phyloP scores from a whole-genome alignment of 2,888 invertebrate species.

The Orthosia gracilis region DNA sequence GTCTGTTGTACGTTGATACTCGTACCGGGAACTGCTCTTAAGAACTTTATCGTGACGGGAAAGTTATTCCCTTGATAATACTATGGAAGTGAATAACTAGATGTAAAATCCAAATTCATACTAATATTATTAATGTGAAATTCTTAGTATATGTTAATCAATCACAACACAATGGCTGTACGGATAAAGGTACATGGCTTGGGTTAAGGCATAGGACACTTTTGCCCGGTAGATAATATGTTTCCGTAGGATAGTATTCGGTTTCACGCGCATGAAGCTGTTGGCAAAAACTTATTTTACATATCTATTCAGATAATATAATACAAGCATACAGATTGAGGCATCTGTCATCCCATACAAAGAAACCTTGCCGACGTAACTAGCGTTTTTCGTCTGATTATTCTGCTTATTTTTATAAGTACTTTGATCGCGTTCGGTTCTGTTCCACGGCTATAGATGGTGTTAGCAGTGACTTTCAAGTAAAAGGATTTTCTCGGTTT shows the following conservation, averaged over 20 bases:
- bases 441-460: no score
- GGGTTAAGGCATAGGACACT: neutral
- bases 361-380: no score
- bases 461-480: no score
- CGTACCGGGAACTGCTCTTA: constrained; percentile 64
- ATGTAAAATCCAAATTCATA: neutral
- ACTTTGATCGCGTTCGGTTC: no score
- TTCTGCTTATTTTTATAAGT: no score
- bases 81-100: constrained; percentile 6
- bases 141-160: neutral
- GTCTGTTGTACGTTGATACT: constrained; percentile 42
- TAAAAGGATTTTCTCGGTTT: no score
- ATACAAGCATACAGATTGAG: no score
- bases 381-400: no score
- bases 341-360: no score
- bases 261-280: neutral
- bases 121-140: neutral
- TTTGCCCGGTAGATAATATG: neutral
- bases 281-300: neutral
- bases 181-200: no score
- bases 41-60: constrained; percentile 56
- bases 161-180: no score
- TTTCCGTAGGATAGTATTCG: neutral
- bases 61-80: constrained; percentile 20
- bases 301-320: no score